A percentile compares a stretch with the other conserved stretches of the same genome.
These are phyloP conservation scores for Austrolebias charrua DNA, from an alignment of 2,797 vertebrate genomes.

Conservation along the genomic window DNA sequence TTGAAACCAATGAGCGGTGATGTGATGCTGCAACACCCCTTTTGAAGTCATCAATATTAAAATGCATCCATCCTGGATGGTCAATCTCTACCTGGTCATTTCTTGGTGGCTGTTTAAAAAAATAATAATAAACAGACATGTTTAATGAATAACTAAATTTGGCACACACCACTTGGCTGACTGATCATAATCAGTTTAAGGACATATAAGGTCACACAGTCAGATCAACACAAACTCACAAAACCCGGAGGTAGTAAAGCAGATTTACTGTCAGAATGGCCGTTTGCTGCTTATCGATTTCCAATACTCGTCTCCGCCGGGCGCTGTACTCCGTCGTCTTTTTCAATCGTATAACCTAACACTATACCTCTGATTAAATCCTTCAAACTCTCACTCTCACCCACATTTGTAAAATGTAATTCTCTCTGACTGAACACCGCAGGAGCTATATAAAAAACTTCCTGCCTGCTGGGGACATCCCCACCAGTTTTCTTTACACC, in stretches of 20 bases:
- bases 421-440: slow-evolving; percentile 39
- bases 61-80: too few relatives aligned
- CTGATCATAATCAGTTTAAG: slow-evolving; percentile 20
- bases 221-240: slow-evolving; percentile 23
- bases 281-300: slow-evolving; percentile 64
- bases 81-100: not conserved
- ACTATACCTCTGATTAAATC: slow-evolving; percentile 44
- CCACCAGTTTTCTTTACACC: not conserved
- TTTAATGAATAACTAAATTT: slow-evolving; percentile 5
- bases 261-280: slow-evolving; percentile 41
- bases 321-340: not conserved
- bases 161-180: slow-evolving; percentile 5
- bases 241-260: slow-evolving; percentile 36
- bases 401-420: slow-evolving; percentile 33
- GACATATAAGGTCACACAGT: slow-evolving; percentile 17
- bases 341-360: slow-evolving; percentile 39
- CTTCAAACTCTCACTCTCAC: slow-evolving; percentile 35
- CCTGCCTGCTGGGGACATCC: slow-evolving; percentile 3
- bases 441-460: not conserved
- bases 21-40: too few relatives aligned
- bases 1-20: too few relatives aligned
- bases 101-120: slow-evolving; percentile 8
- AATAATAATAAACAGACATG: not conserved
- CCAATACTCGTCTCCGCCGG: slow-evolving; percentile 44
- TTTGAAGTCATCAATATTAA: too few relatives aligned